Base-by-base conservation (phyloP, 1,140 invertebrate genomes). In the Drosophila rhopaloa region DNA sequence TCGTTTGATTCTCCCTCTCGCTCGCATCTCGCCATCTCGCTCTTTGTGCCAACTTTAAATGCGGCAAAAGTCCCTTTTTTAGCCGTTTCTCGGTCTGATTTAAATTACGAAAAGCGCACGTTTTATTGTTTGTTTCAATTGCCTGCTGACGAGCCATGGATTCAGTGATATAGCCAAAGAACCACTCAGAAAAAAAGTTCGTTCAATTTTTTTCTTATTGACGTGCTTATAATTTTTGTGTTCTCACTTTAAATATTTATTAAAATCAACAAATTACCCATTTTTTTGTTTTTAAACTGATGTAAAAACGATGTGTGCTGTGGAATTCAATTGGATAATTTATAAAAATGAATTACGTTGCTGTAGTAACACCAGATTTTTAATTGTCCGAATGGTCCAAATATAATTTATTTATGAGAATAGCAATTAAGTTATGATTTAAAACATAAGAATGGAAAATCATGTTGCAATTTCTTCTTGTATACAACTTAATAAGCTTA, bases 91-190 rank as follows among this genome's bases (percentile, higher is more conserved):
- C 58, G 43, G 62, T 65, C 80, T 89, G 84, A 74, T 88, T 88
- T 88, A 72, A 89, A 88, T 88, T 88, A 88, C 74, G 80, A 63
- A 80, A 84, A 88, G 83, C 84, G 84, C 83, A 88, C 83, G 83
- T 88, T 89, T 88, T 88, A 88, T 88, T 88, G 84, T 88, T 88
- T 88, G 83, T 84, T 88, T 88, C 83, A 88, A 88, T 88, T 88
- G 83, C 76, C 84, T 78, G 72, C 76, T 80, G 83, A 89, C 84
- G 77, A 79, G 80, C 81, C 54, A 41, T 56, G 46, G 24, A 67
- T 65, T 37, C 67, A 32, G 11, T 47, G 50, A 41, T 60, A 44
- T 48, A 53, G 54, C 32, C 13, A 32, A 14, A 16, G 32, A 53
- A 37, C 10, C 50, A 53, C 50, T 53, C 3, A 7, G 5, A 53